These are phyloP conservation scores for Acrocephalus kingi DNA, from an alignment of 2,113 vertebrate genomes.

Conservation along the genomic window DNA sequence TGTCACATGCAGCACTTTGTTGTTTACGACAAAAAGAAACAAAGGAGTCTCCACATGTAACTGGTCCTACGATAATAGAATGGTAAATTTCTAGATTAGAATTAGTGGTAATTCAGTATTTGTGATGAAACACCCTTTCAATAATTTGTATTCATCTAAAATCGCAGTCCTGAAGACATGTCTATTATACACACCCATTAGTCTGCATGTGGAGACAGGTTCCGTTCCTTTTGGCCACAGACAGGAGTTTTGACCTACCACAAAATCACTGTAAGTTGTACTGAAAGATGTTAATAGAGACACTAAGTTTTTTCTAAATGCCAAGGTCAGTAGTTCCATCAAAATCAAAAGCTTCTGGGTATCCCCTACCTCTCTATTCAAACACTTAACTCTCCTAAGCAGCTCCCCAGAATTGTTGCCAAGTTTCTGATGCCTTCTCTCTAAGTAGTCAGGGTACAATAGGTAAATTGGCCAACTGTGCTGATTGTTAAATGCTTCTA, in stretches of 20 bases:
- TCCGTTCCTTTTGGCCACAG: background rate
- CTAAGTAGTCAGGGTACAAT: background rate
- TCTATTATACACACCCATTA: background rate
- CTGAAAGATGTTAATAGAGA: background rate
- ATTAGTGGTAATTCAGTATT: background rate
- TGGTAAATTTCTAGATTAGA: background rate
- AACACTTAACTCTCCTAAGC: background rate
- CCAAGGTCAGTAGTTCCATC: background rate
- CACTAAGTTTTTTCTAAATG: background rate
- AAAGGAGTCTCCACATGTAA: background rate
- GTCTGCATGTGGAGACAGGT: background rate
- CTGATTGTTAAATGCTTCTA: background rate
- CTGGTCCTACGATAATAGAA: background rate
- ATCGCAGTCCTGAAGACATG: fast-evolving
- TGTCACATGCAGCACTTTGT: background rate
- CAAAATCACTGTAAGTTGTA: background rate
- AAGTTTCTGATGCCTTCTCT: background rate
- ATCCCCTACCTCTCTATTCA: background rate
- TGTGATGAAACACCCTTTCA: background rate
- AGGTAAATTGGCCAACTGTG: background rate
- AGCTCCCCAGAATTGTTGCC: background rate
- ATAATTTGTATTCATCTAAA: background rate
- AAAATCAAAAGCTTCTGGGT: background rate
- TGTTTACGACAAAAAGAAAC: background rate
- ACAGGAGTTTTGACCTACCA: background rate